Conservation (phyloP, 1,140 invertebrate species). For the Papilio xuthus region DNA sequence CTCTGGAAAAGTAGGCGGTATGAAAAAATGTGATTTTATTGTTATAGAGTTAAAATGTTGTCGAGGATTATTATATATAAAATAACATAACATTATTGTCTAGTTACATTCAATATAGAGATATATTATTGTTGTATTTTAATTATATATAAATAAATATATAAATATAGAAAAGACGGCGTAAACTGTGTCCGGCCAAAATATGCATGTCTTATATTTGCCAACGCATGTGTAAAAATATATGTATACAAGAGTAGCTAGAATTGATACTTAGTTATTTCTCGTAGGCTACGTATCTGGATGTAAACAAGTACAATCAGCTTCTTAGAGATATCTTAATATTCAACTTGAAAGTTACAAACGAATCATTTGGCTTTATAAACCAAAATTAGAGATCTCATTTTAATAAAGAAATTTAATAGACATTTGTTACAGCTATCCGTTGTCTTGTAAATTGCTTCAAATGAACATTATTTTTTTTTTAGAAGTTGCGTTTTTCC, state of each 20-base stretch:
- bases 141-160: constrained; percentile 67
- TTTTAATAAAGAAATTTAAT: constrained; percentile 53
- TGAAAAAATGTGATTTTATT: constrained; percentile 78
- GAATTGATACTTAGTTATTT: constrained; percentile 54
- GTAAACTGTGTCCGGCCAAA: constrained; percentile 75
- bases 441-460: constrained; percentile 11
- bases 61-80: constrained; percentile 61
- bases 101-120: constrained; percentile 76
- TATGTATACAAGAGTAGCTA: constrained; percentile 64
- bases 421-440: constrained; percentile 40
- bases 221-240: constrained; percentile 65
- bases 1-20: constrained; percentile 69
- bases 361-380: constrained; percentile 74
- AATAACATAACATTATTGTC: constrained; percentile 72
- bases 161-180: constrained; percentile 70
- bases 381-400: constrained; percentile 80
- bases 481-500: constrained; percentile 38
- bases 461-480: constrained; percentile 11
- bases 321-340: constrained; percentile 49
- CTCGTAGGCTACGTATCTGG: constrained; percentile 51
- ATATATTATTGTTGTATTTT: constrained; percentile 78
- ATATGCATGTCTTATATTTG: constrained; percentile 65
- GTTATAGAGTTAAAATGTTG: constrained; percentile 76
- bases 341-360: constrained; percentile 63
- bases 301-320: constrained; percentile 69